phyloP scores from a whole-genome alignment of 2,797 vertebrate species.

The Scarus forsteni region DNA sequence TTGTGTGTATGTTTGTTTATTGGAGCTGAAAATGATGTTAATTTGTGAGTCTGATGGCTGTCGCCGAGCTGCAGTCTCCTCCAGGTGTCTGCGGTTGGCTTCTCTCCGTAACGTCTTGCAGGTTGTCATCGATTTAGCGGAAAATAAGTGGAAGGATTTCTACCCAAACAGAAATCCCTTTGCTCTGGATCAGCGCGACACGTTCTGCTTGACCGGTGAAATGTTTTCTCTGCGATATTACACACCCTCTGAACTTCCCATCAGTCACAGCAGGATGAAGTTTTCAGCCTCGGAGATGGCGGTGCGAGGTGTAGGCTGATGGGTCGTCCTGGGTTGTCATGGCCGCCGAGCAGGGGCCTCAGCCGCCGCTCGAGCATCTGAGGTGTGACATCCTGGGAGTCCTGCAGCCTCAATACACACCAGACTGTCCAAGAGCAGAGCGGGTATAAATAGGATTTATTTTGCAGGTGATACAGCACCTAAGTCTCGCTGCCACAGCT shows the following conservation, averaged over 20 bases:
- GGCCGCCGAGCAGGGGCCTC: not conserved
- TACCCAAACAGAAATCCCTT: slow-evolving; percentile 42
- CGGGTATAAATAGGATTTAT: slow-evolving; percentile 24
- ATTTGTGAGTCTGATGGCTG: slow-evolving; percentile 9
- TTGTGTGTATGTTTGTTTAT: not conserved
- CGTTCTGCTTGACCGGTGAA: slow-evolving; percentile 50
- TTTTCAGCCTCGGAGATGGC: slow-evolving; percentile 32
- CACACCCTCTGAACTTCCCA: slow-evolving; percentile 54
- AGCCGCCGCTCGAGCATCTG: not conserved
- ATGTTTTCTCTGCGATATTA: slow-evolving; percentile 45
- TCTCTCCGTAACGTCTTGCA: slow-evolving; percentile 27
- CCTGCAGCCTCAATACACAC: not conserved
- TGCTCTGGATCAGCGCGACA: slow-evolving; percentile 34
- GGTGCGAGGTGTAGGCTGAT: slow-evolving; percentile 11
- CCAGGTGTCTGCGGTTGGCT: slow-evolving; percentile 27
- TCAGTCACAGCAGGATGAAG: slow-evolving; percentile 52
- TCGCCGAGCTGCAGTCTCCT: slow-evolving; percentile 1
- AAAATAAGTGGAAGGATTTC: slow-evolving; percentile 45
- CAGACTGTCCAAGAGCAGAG: slow-evolving; percentile 4
- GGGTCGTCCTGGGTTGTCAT: slow-evolving; percentile 10
- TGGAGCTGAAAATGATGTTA: slow-evolving; percentile 17
- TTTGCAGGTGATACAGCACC: slow-evolving; percentile 9
- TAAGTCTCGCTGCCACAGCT: not conserved
- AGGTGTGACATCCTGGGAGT: slow-evolving; percentile 14
- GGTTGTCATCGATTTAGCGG: slow-evolving; percentile 40